Evolutionary conservation across 2,113 vertebrate genomes (phyloP), one percentile per base, ranked within the genome.

Genomic region (Corythaeola cristata): DNA sequence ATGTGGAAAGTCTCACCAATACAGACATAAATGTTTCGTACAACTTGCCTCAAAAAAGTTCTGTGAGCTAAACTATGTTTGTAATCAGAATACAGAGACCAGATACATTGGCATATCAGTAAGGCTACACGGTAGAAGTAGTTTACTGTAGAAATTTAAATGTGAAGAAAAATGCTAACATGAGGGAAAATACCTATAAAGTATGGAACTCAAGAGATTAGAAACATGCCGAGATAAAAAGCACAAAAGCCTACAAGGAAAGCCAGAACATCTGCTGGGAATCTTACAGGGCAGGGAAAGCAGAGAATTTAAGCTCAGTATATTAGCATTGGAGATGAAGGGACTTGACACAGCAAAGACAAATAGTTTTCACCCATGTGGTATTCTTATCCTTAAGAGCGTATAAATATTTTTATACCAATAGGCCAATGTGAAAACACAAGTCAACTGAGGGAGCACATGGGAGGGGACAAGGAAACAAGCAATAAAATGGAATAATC

Each of bases 81-180:
- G 32, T 44, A 47, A 45, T 37, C 22, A 75, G 45, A 86, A 66
- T 58, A 87, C 50, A 67, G 59, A 85, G 27, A 73, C 8, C 53
- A 83, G 24, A 79, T 22, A 73, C 1, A 0, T 0, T 30, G 17
- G 49, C 0, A 0, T 28, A 60, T 37, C 30, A 74, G 50, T 69
- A 94, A 44, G 27, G 19, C 8, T 67, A 83, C 6, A 27, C 3
- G 7, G 18, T 23, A 35, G 32, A 44, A 88, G 18, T 6, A 60
- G 27, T 32, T 62, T 35, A 74, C 63, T 45, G 12, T 15, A 60
- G 49, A 85, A 88, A 67, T 74, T 47, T 47, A 2, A 21, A 69
- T 12, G 23, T 77, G n/a, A 59, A 84, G 28, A 85, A 67, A 39
- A 66, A 19, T 11, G 77, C n/a, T 78, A 71, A 41, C 35, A 50